phyloP scores from a whole-genome alignment of 1,140 invertebrate species.

The Drosophila quadrilineata region DNA sequence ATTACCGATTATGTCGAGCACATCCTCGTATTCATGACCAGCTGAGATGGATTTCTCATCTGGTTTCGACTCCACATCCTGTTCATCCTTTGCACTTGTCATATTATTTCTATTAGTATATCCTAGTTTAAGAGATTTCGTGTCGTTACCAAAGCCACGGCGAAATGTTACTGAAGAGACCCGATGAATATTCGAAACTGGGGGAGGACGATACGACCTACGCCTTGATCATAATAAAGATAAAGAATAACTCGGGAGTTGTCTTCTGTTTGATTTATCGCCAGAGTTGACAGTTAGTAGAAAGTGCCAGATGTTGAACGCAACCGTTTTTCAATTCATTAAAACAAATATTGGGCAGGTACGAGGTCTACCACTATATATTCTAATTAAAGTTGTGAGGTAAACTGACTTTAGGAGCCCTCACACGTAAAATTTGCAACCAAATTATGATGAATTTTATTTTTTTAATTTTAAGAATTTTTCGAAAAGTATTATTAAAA shows the following conservation, averaged over 20 bases:
- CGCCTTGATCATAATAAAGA: conserved; percentile 51
- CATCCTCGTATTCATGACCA: conserved; percentile 62
- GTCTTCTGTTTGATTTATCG: conserved; percentile 61
- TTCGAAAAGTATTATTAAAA: too few species aligned
- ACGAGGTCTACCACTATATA: too few species aligned
- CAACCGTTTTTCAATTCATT: conserved; percentile 60
- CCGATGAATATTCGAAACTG: conserved; percentile 8
- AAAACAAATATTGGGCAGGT: conserved; percentile 60
- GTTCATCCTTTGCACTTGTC: conserved; percentile 6
- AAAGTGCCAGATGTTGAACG: conserved; percentile 30
- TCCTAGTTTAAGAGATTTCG: not conserved
- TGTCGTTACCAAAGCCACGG: conserved; percentile 38
- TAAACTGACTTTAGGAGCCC: too few species aligned
- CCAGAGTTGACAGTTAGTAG: too few species aligned
- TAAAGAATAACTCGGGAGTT: conserved; percentile 46
- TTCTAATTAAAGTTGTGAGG: conserved; percentile 8
- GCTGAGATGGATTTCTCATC: not conserved
- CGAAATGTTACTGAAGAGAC: conserved; percentile 44
- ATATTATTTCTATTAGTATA: conserved; percentile 28
- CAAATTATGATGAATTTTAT: too few species aligned
- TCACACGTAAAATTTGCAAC: too few species aligned
- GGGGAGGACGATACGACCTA: conserved; percentile 31
- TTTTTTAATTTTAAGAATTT: too few species aligned
- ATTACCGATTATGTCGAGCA: conserved; percentile 57
- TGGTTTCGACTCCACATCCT: conserved; percentile 36